These are phyloP conservation scores for Ephestia elutella DNA, from an alignment of 1,140 invertebrate species.

Conservation along the genomic window DNA sequence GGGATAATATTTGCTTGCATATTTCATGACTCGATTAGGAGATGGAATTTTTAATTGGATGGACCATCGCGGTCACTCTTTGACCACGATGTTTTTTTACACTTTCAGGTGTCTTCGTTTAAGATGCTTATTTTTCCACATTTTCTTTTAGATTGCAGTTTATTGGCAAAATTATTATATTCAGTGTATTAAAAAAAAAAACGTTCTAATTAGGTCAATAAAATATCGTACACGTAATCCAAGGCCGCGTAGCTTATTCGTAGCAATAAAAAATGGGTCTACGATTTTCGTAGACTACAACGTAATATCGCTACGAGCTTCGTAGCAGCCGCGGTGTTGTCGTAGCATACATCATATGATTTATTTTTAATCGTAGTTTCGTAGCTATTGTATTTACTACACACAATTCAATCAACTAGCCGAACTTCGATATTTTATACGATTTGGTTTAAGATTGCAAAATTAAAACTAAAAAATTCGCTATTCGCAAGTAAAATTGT, in stretches of 20 bases:
- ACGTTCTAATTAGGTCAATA: too few relatives aligned
- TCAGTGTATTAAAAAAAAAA: too few relatives aligned
- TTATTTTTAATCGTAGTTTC: constrained; percentile 18
- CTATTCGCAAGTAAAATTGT: too few relatives aligned
- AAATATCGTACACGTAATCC: too few relatives aligned
- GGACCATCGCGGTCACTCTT: constrained; percentile 65
- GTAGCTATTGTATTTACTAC: constrained; percentile 7
- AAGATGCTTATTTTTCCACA: too few relatives aligned
- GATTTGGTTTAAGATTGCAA: too few relatives aligned
- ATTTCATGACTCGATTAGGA: constrained; percentile 74
- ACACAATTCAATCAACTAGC: background rate
- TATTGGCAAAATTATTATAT: too few relatives aligned
- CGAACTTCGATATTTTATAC: too few relatives aligned
- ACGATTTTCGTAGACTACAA: background rate
- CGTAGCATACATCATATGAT: constrained; percentile 20
- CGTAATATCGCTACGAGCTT: background rate
- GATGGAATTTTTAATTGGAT: constrained; percentile 74
- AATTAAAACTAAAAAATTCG: too few relatives aligned
- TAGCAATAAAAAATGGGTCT: constrained; percentile 8
- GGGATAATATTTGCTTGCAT: constrained; percentile 74
- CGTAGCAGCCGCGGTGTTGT: background rate
- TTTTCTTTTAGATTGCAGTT: too few relatives aligned
- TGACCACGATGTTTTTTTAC: background rate
- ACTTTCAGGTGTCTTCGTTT: background rate
- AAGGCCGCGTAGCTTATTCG: background rate